Evolutionary conservation across 2,797 vertebrate genomes (phyloP), one percentile per base, ranked within the genome.

Genomic region (Gymnocypris eckloni): DNA sequence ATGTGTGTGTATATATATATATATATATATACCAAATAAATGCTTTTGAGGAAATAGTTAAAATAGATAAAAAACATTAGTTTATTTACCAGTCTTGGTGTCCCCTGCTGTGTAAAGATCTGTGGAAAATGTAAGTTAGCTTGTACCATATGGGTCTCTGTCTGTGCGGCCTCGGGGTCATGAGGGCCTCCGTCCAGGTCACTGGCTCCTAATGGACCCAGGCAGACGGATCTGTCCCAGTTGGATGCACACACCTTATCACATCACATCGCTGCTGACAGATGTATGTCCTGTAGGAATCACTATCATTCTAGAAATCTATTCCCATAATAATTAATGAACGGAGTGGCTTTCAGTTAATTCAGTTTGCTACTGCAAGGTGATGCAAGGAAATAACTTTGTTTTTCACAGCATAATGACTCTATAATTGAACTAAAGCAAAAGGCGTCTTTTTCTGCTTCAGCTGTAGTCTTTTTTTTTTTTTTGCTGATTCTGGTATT

Each of bases 151-250:
- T 89, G 90, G 86, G 61, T 81, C 75, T 75, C 54, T 69, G 72
- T 88, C 7, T 84, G 71, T 85, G 87, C 83, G 78, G 81, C 90
- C 90, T 89, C 89, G 75, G 6, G 92, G 93, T 92, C 90, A 91
- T 89, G 66, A 0, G 10, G 66, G 87, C 66, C 71, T 87, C 86
- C 83, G 66, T 94, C 84, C 91, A 92, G 92, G 93, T 94, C 94
- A 94, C 22, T 91, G 91, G 86, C 88, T 94, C 89, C 78, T 89
- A 93, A 93, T 92, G 86, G 89, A 56, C 52, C 18, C 73, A 52
- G 41, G 37, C 87, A 80, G 73, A 78, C 16, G 5, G 56, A 64
- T 54, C 50, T 61, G 12, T 50, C 37, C 33, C 84, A 50, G 64
- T 66, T 83, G 81, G 86, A 69, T 43, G 22, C 50, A 33, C 83